Evolutionary conservation across 92 coral and sea anemone genomes (phyloP), one percentile per base, ranked within the genome.

Genomic region (Pocillopora meandrina): DNA sequence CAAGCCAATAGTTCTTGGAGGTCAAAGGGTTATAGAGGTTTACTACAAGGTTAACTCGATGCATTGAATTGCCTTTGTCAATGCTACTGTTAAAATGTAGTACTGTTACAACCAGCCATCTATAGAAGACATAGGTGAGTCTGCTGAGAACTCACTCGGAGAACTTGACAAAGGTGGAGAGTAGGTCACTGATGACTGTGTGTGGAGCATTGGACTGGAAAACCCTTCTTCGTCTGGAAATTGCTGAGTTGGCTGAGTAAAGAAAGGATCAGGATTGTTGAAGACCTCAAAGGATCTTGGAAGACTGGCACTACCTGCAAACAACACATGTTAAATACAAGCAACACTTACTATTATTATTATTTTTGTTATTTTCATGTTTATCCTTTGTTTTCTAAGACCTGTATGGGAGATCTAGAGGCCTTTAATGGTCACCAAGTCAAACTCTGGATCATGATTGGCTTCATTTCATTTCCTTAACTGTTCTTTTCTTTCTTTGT

Each of bases 261-360:
- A 36, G 34, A 72, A 83, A 0, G 79, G 79, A 72, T 73, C 86
- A 9, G 95, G 95, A 72, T 80, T 85, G 91, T 84, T 92, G 74
- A 92, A 92, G 72, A 92, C 56, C 52, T 92, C 93, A 76, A 92
- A 86, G 10, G 83, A 74, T 62, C 76, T 92, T 78, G 95, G 95
- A 77, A 92, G 86, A 61, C 77, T 81, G 56, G 90, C 78, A 56
- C 77, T 88, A 34, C 95, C 95, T 92, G 80, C 13, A 59, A 71
- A 80, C 20, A 65, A 74, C 31, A 26, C 31, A 26, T 26, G 31
- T 26, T 26, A 26, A 26, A 26, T 26, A 26, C 13, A 59, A 71
- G 74, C 20, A 65, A 74, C 52, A 42, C 52, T 2, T 42, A 42
- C 8, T 42, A 42, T 42, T 42, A 42, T 42, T 42, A 42, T 42